These are phyloP conservation scores for Parapristionchus giblindavisi DNA, from an alignment of 2,888 invertebrate species.

Conservation along the genomic window DNA sequence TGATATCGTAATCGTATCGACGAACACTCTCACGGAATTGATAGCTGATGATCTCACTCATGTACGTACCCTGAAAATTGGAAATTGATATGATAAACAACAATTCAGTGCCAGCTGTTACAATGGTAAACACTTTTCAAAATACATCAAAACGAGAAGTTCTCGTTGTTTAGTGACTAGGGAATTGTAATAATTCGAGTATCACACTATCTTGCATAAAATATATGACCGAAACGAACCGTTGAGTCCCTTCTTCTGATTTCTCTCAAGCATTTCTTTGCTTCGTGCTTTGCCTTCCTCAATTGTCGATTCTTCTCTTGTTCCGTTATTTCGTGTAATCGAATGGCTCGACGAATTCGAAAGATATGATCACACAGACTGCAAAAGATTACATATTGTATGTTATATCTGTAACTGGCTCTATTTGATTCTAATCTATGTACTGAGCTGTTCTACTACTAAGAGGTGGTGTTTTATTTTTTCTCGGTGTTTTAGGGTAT, in stretches of 20 bases:
- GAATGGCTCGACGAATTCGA: neutral
- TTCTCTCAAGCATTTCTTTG: conserved; percentile 6
- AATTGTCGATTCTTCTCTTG: neutral
- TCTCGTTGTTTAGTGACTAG: too few relatives aligned
- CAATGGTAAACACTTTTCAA: too few relatives aligned
- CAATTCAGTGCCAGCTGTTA: too few relatives aligned
- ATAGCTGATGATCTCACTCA: neutral
- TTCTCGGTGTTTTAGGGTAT: too few relatives aligned
- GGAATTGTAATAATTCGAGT: too few relatives aligned
- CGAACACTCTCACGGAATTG: neutral
- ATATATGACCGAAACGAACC: neutral
- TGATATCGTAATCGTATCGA: neutral
- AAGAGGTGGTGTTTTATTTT: neutral
- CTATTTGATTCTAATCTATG: neutral
- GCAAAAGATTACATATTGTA: neutral
- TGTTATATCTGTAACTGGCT: neutral
- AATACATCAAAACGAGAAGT: too few relatives aligned
- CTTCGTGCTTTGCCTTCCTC: conserved; percentile 15
- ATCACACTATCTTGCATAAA: too few relatives aligned
- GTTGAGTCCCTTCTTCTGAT: conserved; percentile 19
- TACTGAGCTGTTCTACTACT: neutral
- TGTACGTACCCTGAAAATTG: conserved; percentile 31
- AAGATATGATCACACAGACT: conserved; percentile 21
- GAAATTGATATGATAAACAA: too few relatives aligned
- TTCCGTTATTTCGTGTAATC: neutral